Evolutionary conservation across 1,140 invertebrate genomes (phyloP).

Genomic region (Popillia japonica): DNA sequence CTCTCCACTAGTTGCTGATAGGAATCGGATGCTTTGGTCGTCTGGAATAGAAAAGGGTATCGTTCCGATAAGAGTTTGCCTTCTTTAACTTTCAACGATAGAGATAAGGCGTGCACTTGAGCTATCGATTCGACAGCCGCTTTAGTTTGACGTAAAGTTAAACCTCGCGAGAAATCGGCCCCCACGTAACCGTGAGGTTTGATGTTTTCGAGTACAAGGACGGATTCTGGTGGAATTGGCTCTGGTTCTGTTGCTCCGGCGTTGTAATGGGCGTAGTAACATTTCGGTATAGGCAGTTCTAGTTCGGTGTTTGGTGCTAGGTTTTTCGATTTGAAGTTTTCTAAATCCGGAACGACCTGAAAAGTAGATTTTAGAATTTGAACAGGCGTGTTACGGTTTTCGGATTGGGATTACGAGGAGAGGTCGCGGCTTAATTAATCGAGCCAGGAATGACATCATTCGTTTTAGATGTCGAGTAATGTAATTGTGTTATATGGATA

Average conservation of each 20-base stretch:
- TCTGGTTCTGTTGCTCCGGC: constrained; percentile 62
- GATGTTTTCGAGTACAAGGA: constrained; percentile 71
- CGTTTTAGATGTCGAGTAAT: no score
- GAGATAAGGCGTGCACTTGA: constrained; percentile 73
- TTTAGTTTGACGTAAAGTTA: constrained; percentile 70
- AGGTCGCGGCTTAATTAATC: no score
- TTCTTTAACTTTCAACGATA: constrained; percentile 72
- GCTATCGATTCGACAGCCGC: constrained; percentile 76
- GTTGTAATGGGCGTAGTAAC: constrained; percentile 72
- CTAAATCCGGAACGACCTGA: constrained; percentile 71
- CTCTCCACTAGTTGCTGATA: constrained; percentile 79
- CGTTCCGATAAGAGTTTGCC: constrained; percentile 68
- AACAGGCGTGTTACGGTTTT: no score
- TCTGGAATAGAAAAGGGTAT: constrained; percentile 79
- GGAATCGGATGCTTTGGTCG: constrained; percentile 76
- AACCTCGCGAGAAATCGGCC: constrained; percentile 72
- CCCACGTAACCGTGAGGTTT: constrained; percentile 64
- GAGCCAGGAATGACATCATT: no score
- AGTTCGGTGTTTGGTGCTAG: constrained; percentile 56
- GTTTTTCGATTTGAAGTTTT: constrained; percentile 64
- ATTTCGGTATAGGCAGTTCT: constrained; percentile 68
- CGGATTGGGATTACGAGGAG: no score
- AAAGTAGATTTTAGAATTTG: constrained; percentile 46
- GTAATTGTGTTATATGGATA: no score
- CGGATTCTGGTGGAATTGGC: constrained; percentile 67